Conservation (phyloP, 2,113 vertebrate genomes). For the Microcebus jonahi region DNA sequence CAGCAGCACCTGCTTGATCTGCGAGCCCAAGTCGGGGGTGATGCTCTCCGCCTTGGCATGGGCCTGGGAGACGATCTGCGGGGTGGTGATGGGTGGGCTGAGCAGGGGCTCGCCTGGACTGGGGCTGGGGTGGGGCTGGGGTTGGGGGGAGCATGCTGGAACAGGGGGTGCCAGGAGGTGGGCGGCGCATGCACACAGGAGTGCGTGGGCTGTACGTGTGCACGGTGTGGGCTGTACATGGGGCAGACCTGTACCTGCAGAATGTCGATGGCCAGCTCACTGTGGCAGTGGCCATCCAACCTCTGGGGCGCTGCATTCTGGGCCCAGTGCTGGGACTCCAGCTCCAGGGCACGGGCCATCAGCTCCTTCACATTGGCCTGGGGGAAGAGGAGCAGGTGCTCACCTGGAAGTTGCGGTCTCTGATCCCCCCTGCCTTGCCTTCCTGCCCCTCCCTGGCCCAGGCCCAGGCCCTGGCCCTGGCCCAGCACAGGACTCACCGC, state of each 20-base stretch:
- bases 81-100: neutral
- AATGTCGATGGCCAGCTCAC: conserved; percentile 90
- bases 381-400: neutral
- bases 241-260: conserved; percentile 88
- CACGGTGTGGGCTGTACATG: rapidly evolving
- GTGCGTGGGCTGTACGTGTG: rapidly evolving
- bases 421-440: neutral
- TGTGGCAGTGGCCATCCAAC: conserved; percentile 87
- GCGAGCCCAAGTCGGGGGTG: conserved; percentile 66
- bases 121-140: neutral
- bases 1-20: conserved; percentile 78
- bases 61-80: conserved; percentile 84
- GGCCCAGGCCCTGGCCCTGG: neutral
- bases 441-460: neutral
- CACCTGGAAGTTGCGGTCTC: neutral
- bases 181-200: rapidly evolving
- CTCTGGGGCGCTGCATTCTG: conserved; percentile 84
- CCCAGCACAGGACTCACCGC: conserved; percentile 83
- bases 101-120: neutral
- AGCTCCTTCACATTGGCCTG: conserved; percentile 82
- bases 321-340: conserved; percentile 88
- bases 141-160: neutral
- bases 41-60: conserved; percentile 81
- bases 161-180: rapidly evolving
- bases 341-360: conserved; percentile 84